phyloP scores from a whole-genome alignment of 2,113 vertebrate genomes.

The Pachypanchax playfairii region DNA sequence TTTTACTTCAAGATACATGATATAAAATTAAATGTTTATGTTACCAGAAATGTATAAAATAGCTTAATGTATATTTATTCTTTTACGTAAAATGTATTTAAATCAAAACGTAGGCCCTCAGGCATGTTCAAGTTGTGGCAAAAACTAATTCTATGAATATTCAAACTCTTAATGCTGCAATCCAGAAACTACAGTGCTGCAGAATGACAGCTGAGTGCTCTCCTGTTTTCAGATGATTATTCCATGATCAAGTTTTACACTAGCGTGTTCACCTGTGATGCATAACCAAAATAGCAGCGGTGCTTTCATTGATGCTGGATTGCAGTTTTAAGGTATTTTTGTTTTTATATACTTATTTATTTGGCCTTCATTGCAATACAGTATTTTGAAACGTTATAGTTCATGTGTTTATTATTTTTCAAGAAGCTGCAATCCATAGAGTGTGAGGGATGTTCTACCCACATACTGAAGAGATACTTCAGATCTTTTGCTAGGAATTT shows the following conservation, averaged over 20 bases:
- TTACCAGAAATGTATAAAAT: constrained; percentile 73
- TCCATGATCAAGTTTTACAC: constrained; percentile 15
- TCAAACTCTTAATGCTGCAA: constrained; percentile 72
- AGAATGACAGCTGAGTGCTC: constrained; percentile 44
- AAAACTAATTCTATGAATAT: constrained; percentile 47
- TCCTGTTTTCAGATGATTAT: constrained; percentile 35
- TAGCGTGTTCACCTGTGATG: constrained; percentile 29
- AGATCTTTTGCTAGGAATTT: too few relatives aligned
- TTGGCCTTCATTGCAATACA: constrained; percentile 68
- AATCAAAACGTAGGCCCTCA: constrained; percentile 69
- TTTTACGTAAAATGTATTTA: constrained; percentile 72
- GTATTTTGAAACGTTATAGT: constrained; percentile 60
- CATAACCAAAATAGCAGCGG: constrained; percentile 58
- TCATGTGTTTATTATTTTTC: constrained; percentile 50
- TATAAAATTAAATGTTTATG: constrained; percentile 70
- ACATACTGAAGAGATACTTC: constrained; percentile 18
- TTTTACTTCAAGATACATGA: constrained; percentile 66
- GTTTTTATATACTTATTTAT: constrained; percentile 57
- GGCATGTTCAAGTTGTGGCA: constrained; percentile 68
- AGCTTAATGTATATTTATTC: constrained; percentile 74
- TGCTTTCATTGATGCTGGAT: constrained; percentile 67
- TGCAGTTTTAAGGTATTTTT: constrained; percentile 72
- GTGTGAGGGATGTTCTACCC: constrained; percentile 38
- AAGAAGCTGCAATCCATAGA: constrained; percentile 49
- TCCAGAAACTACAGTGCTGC: constrained; percentile 59